A percentile compares a stretch with the other conserved stretches of the same genome.
Evolutionary conservation across 2,113 vertebrate species (phyloP).

Genomic region (Thunnus maccoyii): DNA sequence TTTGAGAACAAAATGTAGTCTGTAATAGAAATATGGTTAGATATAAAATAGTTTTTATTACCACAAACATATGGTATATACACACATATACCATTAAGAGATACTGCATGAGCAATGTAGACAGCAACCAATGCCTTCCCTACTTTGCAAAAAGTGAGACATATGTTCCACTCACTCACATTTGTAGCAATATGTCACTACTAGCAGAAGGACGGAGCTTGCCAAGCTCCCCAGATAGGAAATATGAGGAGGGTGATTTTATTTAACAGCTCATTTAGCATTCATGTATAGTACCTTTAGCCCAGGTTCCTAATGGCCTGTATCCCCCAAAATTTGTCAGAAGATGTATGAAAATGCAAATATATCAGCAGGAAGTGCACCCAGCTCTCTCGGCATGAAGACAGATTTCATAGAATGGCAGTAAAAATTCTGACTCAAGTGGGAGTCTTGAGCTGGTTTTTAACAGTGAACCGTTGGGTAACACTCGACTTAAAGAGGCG

Average conservation of each 20-base stretch:
- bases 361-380: constrained; percentile 64
- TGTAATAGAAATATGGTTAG: background rate
- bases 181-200: constrained; percentile 65
- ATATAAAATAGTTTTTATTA: background rate
- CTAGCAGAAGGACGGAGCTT: constrained; percentile 37
- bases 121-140: constrained; percentile 1
- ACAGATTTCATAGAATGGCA: constrained; percentile 50
- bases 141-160: constrained; percentile 42
- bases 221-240: constrained; percentile 55
- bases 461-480: constrained; percentile 17
- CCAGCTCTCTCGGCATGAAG: constrained; percentile 36
- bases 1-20: background rate
- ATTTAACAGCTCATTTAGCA: constrained; percentile 82
- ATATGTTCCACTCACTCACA: constrained; percentile 56
- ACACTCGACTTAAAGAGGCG: background rate
- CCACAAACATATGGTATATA: background rate
- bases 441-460: constrained; percentile 41
- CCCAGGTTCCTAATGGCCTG: constrained; percentile 72
- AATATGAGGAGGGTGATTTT: constrained; percentile 76
- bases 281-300: constrained; percentile 76
- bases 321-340: constrained; percentile 75
- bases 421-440: constrained; percentile 38
- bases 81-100: background rate
- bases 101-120: constrained; percentile 15
- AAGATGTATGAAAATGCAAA: constrained; percentile 80